phyloP scores from a whole-genome alignment of 2,113 vertebrate genomes.

The Tyrannus savana region DNA sequence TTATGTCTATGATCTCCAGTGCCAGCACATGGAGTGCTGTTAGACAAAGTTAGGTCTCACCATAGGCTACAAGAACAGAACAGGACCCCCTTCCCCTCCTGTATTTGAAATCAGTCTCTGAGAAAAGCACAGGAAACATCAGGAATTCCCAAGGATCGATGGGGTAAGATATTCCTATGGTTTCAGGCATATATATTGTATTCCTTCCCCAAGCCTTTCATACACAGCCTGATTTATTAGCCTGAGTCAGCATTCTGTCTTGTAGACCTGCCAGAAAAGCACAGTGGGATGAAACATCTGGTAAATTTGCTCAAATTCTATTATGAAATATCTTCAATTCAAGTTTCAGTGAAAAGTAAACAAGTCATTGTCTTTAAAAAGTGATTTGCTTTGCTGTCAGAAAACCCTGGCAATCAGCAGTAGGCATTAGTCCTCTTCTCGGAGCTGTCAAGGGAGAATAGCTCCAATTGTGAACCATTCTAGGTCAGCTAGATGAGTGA shows the following conservation, averaged over 20 bases:
- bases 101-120: constrained; percentile 30
- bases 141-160: constrained; percentile 39
- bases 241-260: constrained; percentile 66
- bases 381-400: constrained; percentile 51
- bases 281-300: constrained; percentile 74
- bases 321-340: constrained; percentile 74
- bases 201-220: constrained; percentile 55
- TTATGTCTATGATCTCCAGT: constrained; percentile 21
- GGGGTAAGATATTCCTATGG: constrained; percentile 41
- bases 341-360: constrained; percentile 72
- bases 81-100: background rate
- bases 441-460: background rate
- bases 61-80: constrained; percentile 8
- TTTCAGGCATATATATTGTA: constrained; percentile 35
- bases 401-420: background rate
- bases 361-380: constrained; percentile 68
- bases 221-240: constrained; percentile 66
- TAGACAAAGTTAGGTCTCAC: background rate
- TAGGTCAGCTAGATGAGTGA: background rate
- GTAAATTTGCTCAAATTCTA: constrained; percentile 66
- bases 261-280: constrained; percentile 64
- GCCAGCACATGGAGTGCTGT: background rate
- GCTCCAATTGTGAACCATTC: background rate
- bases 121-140: constrained; percentile 36
- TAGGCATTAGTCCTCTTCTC: background rate